Evolutionary conservation across 2,888 invertebrate genomes (phyloP).

Genomic region (Capitulum mitella): DNA sequence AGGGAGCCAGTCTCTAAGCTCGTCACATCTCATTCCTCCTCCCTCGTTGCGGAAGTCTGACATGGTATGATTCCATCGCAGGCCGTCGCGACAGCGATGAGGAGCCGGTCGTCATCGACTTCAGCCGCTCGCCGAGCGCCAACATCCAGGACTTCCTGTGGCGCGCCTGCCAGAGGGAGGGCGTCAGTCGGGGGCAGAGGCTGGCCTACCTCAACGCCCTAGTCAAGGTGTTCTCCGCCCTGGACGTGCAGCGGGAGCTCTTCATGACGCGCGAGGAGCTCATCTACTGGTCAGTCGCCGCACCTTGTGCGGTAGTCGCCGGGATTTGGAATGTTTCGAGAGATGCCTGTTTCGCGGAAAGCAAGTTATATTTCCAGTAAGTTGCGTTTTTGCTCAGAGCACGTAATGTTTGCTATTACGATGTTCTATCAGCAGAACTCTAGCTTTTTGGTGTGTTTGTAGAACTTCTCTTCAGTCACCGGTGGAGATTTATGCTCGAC

Average conservation of each 20-base stretch:
- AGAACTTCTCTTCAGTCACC: no score
- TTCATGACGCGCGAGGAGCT: slow-evolving; percentile 73
- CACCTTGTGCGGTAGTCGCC: not conserved
- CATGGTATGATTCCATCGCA: not conserved
- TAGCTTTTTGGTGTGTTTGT: no score
- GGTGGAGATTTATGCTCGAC: no score
- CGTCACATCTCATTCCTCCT: no score
- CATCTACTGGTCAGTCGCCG: slow-evolving; percentile 60
- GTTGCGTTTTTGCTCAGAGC: no score
- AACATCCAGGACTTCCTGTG: slow-evolving; percentile 8
- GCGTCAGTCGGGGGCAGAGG: slow-evolving; percentile 53
- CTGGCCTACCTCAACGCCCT: slow-evolving; percentile 81
- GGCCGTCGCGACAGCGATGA: slow-evolving; percentile 16
- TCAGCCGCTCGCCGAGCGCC: not conserved
- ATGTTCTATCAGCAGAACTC: no score
- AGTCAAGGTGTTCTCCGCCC: slow-evolving; percentile 65
- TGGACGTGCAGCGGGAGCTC: slow-evolving; percentile 54
- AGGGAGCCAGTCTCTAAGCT: no score
- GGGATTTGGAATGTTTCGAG: no score
- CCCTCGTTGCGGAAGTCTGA: no score
- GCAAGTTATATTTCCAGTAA: no score
- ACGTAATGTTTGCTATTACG: no score
- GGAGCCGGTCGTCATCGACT: slow-evolving; percentile 15
- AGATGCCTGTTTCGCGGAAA: no score
- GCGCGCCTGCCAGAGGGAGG: not conserved